phyloP scores from a whole-genome alignment of 30 jellyfish, hydroid and myxozoan genomes.

The Morbakka virulenta region DNA sequence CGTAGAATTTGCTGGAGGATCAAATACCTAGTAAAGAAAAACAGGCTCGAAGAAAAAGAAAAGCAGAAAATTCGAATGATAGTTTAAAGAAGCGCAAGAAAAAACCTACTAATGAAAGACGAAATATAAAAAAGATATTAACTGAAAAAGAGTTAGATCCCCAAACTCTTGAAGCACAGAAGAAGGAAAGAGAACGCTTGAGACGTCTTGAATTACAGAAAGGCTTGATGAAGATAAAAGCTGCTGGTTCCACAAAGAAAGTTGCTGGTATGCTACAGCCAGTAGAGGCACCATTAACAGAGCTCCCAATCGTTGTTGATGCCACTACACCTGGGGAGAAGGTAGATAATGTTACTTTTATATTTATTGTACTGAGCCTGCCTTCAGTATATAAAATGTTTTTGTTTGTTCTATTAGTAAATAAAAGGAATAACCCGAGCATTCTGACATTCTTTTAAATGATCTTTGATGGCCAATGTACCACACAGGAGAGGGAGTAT shows the following conservation, averaged over 20 bases:
- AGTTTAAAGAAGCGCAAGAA: conserved; percentile 53
- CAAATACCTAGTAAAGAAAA: too few species aligned
- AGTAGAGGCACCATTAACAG: neutral
- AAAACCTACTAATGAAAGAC: conserved; percentile 49
- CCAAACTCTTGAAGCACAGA: conserved; percentile 75
- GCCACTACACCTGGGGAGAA: neutral
- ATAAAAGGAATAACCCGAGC: too few species aligned
- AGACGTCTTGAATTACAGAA: conserved; percentile 64
- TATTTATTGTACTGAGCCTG: too few species aligned
- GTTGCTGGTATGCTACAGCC: neutral
- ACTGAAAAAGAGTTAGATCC: conserved; percentile 57
- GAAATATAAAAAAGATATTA: conserved; percentile 75
- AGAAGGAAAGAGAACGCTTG: conserved; percentile 75
- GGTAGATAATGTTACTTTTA: too few species aligned
- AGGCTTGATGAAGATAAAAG: conserved; percentile 20
- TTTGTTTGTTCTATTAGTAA: too few species aligned
- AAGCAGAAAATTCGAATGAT: too few species aligned
- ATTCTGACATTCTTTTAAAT: too few species aligned
- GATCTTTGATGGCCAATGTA: too few species aligned
- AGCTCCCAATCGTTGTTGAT: neutral
- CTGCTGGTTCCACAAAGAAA: neutral
- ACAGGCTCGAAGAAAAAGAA: too few species aligned
- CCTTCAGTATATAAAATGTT: too few species aligned
- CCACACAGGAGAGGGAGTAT: too few species aligned
- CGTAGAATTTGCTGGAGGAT: too few species aligned